Evolutionary conservation across 2,113 vertebrate genomes (phyloP).

Genomic region (Chloropsis cyanopogon): DNA sequence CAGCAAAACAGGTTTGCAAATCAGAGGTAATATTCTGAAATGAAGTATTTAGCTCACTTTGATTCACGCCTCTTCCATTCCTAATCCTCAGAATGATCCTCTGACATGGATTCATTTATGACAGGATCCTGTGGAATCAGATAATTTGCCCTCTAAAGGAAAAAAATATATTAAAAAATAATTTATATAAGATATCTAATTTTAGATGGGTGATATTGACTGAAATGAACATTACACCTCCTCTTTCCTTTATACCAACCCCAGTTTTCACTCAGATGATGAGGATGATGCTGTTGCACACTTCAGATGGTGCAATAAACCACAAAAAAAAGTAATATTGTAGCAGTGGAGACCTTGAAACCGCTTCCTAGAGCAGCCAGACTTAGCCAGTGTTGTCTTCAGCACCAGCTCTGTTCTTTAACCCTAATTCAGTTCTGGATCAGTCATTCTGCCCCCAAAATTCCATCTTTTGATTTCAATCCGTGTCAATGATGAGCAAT

Average conservation of each 20-base stretch:
- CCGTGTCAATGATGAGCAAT: rapidly evolving
- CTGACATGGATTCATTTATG: neutral
- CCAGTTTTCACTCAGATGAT: neutral
- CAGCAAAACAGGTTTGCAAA: neutral
- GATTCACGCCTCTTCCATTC: neutral
- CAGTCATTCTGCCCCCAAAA: neutral
- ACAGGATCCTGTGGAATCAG: neutral
- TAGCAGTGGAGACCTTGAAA: neutral
- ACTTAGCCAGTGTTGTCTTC: neutral
- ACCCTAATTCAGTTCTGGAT: neutral
- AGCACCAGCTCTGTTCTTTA: neutral
- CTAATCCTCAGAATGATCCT: neutral
- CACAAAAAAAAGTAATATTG: neutral
- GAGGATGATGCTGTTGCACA: neutral
- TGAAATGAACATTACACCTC: neutral
- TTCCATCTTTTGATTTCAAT: neutral
- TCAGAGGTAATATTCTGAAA: neutral
- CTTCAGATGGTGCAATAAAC: neutral
- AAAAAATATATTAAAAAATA: neutral
- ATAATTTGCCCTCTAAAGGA: neutral
- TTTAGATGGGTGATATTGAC: neutral
- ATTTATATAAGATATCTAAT: neutral
- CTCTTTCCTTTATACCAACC: neutral
- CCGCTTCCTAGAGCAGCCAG: neutral
- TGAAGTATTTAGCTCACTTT: neutral